Evolutionary conservation across 53 echinoderm and acorn worm genomes (phyloP), one percentile per base, ranked within the genome.

Genomic region (Apostichopus leukothele): DNA sequence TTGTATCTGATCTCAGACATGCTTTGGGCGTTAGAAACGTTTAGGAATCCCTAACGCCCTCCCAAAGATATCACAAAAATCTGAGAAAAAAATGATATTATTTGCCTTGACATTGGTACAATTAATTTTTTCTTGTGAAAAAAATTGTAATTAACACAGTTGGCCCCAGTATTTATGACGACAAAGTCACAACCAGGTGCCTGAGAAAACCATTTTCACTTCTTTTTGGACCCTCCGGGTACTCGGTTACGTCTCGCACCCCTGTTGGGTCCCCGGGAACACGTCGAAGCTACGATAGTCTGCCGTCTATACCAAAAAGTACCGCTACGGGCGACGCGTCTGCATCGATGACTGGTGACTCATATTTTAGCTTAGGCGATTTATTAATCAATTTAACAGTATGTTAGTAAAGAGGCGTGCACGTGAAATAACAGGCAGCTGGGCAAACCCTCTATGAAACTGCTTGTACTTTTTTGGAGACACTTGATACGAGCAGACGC

Each of bases 91-190:
- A 71, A 71, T 16, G 13, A 71, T 71, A n/a, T 71, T 71, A 71
- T 71, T 71, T 71, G 71, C 71, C 81, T 51, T 57, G 8, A 55
- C 22, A 81, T 53, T 57, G 81, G 81, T 81, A 81, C 81, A 81
- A 81, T 81, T 81, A 81, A 81, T 23, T 81, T 54, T n/a, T 39
- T 3, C 39, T 39, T 39, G 3, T 39, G 3, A 3, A 39, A 39
- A 39, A 71, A 59, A 81, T 59, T 20, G 81, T 51, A 81, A 81
- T 81, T 81, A 81, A 81, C 81, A 81, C 81, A 81, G 81, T 81
- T 81, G 81, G 81, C 11, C 81, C 55, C 81, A 57, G 60, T 14
- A 59, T 19, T 51, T 81, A 54, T 22, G 59, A n/a, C 81, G 81
- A 20, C 13, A 55, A 57, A 81, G 81, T 81, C 20, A 54, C 55